Base-by-base conservation (phyloP, 2,797 vertebrate genomes). In the Eremophila alpestris region DNA sequence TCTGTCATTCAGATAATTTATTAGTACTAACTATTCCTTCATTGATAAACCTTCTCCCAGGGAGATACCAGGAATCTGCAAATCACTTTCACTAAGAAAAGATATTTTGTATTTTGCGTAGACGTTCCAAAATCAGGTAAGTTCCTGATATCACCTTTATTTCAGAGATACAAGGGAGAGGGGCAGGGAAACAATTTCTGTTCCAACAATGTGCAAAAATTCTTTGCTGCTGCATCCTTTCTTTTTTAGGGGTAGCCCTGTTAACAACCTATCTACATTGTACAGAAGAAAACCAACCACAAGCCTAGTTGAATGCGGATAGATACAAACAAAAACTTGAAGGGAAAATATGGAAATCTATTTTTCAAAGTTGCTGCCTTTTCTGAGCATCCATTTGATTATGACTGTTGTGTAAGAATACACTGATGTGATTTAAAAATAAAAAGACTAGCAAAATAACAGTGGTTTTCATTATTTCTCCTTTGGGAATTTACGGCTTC, bases 401-500 rank as follows among this genome's bases (percentile, higher is more conserved):
- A 85, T 11, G 49, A 87, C 68, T 75, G 49, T 82, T 94, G 52
- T 77, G 51, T 38, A 90, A 83, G n/a, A 78, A 91, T 73, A 68
- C 55, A 78, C 29, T 83, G 52, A 69, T 62, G 70, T 90, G 73
- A 83, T 64, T 95, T 95, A 94, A 97, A 97, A 90, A 95, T 94
- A 96, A 96, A 96, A 96, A 56, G 52, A 52, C 48, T 73, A 96
- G 64, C 74, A 97, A 96, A 95, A 95, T 90, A 94, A 64, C 55
- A 95, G 90, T 93, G 85, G 76, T 95, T 97, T 96, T 97, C 75
- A 96, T 97, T 96, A 95, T 96, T 97, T 95, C 83, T 94, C 92
- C 82, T 69, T 1, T 71, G 90, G 87, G 89, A 96, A 92, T 96
- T 94, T 96, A 88, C 96, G 93, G 64, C 89, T 97, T 96, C 4